phyloP scores from a whole-genome alignment of 2,113 vertebrate genomes.

The Pollimyrus isidori region DNA sequence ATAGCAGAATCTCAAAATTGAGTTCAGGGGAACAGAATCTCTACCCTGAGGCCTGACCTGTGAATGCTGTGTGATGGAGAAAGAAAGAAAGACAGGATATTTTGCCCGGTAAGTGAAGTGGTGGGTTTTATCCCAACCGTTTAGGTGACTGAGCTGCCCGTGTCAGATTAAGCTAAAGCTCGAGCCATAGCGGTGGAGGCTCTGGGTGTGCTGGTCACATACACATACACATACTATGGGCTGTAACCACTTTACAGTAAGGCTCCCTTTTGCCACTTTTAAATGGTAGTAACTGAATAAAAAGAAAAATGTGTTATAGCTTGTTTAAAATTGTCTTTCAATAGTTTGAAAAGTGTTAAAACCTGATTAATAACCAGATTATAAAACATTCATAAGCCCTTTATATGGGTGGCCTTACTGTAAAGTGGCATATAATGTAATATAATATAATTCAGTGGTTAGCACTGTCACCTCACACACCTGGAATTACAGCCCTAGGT shows the following conservation, averaged over 20 bases:
- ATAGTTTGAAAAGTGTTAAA: no score
- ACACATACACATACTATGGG: background rate
- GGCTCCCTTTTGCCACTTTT: no score
- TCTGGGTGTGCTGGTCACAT: background rate
- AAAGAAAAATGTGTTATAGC: no score
- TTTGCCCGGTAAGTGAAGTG: constrained; percentile 49
- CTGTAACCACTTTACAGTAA: background rate
- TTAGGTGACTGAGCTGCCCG: background rate
- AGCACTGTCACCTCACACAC: no score
- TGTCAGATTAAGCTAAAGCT: background rate
- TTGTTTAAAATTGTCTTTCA: no score
- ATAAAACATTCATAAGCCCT: no score
- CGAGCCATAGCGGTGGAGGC: background rate
- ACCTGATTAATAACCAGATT: no score
- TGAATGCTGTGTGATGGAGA: constrained; percentile 50
- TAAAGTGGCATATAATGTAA: no score
- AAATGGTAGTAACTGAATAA: no score
- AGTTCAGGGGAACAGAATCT: background rate
- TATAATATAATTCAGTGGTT: no score
- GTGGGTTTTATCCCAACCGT: background rate
- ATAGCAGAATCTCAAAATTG: background rate
- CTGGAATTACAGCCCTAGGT: no score
- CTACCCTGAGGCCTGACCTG: background rate
- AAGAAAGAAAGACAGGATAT: constrained; percentile 58
- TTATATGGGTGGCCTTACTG: no score